Evolutionary conservation across 2,888 invertebrate genomes (phyloP), one percentile per base, ranked within the genome.

Genomic region (Nephrotoma guestfalica): DNA sequence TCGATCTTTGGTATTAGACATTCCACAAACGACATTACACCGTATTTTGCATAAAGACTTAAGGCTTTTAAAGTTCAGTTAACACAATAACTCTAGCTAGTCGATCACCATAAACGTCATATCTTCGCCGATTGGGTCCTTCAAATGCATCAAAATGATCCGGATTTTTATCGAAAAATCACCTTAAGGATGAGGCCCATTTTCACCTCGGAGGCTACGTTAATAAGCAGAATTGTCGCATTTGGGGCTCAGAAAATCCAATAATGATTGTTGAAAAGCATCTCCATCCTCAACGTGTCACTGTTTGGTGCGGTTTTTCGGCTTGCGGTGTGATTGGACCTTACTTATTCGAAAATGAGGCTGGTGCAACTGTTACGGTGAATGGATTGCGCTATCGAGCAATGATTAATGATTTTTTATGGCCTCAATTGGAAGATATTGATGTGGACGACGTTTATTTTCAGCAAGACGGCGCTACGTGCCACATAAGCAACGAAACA

Each of bases 261-360:
- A 47, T 41, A n/a, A 83, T 85, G 30, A 45, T 86, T 41, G 41
- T 41, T n/a, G 42, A 85, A 41, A 84, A 87, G 41, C 45, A 71
- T 43, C 47, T 87, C 86, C 87, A 87, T 43, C 43, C 85, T 4
- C 43, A 87, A 83, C 13, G 47, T 43, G 83, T 87, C n/a, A 87
- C 85, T 71, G 85, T 42, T 57, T 85, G 85, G 71, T 86, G 86
- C 57, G 86, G 71, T 85, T 86, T 86, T 85, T 86, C 57, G 86
- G 18, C 86, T 47, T 57, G 57, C 51, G 86, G 86, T 11, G 45
- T 57, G 40, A 51, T 86, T 86, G 51, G 18, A 43, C 30, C 86
- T n/a, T 86, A 47, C 45, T 86, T 86, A 30, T 47, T 86, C 18
- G 51, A 86, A 86, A 86, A 86, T 51, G 57, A 86, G 40, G 40